Evolutionary conservation across 2,888 invertebrate genomes (phyloP).

Genomic region (Clitarchus hookeri): DNA sequence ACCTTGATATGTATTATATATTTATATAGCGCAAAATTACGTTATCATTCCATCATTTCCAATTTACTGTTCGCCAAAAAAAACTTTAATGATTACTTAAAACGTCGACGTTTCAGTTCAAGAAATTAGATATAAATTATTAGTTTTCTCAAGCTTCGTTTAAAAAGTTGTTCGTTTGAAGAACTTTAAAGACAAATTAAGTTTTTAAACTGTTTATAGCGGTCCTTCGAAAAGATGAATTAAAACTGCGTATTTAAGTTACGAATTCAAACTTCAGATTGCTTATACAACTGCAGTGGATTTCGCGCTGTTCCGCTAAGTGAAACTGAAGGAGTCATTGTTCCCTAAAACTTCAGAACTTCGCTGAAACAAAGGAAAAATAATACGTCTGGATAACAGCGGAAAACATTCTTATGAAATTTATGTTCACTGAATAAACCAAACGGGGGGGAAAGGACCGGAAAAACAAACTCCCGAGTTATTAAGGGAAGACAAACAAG

Average conservation of each 20-base stretch:
- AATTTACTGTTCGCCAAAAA: too few species aligned
- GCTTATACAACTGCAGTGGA: not conserved
- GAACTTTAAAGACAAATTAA: too few species aligned
- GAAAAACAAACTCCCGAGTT: not conserved
- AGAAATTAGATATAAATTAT: too few species aligned
- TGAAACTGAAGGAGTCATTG: not conserved
- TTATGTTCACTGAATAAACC: not conserved
- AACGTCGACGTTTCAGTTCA: too few species aligned
- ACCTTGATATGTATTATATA: too few species aligned
- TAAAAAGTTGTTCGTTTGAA: too few species aligned
- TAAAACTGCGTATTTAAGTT: not conserved
- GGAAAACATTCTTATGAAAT: not conserved
- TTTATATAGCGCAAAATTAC: too few species aligned
- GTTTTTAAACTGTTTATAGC: too few species aligned
- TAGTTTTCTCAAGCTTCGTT: too few species aligned
- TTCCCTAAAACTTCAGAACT: not conserved
- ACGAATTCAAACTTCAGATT: not conserved
- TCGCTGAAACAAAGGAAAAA: not conserved
- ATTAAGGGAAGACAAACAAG: not conserved
- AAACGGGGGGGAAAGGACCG: not conserved
- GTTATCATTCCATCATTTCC: too few species aligned
- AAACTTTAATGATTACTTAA: too few species aligned
- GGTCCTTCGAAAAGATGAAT: too few species aligned
- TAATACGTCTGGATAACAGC: not conserved
- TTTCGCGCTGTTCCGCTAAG: not conserved